Conservation (phyloP, 1,140 invertebrate species). For the Mycetomoellerius zeteki region DNA sequence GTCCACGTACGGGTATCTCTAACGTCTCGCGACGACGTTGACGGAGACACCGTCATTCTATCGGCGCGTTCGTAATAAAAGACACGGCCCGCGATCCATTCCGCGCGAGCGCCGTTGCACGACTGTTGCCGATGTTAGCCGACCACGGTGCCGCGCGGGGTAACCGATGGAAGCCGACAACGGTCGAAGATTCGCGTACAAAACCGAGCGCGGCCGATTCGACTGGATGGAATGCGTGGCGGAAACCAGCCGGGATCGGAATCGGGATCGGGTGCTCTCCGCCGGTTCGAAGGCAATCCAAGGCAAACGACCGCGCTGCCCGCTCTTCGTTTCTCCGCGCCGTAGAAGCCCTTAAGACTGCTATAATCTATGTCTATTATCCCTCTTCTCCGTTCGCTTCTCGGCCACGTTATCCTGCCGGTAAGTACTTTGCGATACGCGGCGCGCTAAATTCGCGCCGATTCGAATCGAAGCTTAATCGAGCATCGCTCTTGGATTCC, state of each 20-base stretch:
- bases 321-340: conserved; percentile 69
- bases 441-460: conserved; percentile 47
- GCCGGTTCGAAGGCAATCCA: conserved; percentile 84
- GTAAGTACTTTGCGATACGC: conserved; percentile 40
- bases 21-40: conserved; percentile 57
- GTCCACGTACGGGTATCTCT: conserved; percentile 54
- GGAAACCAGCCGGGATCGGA: conserved; percentile 81
- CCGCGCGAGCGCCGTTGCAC: conserved; percentile 78
- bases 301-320: conserved; percentile 85
- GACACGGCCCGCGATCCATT: conserved; percentile 66
- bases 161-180: conserved; percentile 36
- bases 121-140: conserved; percentile 79
- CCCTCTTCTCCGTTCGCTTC: conserved; percentile 52
- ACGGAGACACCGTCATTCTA: conserved; percentile 63
- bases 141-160: conserved; percentile 71
- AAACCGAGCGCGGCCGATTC: conserved; percentile 67
- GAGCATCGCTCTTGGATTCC: not conserved
- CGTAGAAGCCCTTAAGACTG: conserved; percentile 38
- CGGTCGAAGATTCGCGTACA: conserved; percentile 47
- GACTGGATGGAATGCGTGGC: conserved; percentile 82
- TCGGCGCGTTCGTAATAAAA: conserved; percentile 41
- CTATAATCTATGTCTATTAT: conserved; percentile 78
- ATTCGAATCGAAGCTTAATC: conserved; percentile 36
- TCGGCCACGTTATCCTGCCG: conserved; percentile 40
- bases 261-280: conserved; percentile 82